Evolutionary conservation across 2,797 vertebrate genomes (phyloP).

Genomic region (Zenarchopterus dispar): DNA sequence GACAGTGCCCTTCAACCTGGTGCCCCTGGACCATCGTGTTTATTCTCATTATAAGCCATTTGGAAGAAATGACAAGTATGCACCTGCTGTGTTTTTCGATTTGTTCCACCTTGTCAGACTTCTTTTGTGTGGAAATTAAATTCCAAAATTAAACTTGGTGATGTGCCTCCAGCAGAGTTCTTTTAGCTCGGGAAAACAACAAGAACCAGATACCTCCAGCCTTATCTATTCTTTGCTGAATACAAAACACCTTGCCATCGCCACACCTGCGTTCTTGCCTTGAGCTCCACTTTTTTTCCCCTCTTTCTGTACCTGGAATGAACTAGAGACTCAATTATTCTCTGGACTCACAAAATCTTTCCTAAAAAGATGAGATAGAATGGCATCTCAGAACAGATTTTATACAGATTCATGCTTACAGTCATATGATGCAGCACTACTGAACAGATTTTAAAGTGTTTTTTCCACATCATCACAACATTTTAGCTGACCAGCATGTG

Average conservation of each 20-base stretch:
- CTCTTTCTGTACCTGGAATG: slow-evolving; percentile 38
- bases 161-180: slow-evolving; percentile 65
- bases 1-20: slow-evolving; percentile 56
- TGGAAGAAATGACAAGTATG: slow-evolving; percentile 69
- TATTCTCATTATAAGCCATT: slow-evolving; percentile 69
- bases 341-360: slow-evolving; percentile 34
- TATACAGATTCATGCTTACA: slow-evolving; percentile 18
- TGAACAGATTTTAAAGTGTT: too few relatives aligned
- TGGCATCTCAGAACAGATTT: slow-evolving; percentile 27
- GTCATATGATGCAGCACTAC: not conserved
- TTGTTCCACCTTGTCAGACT: slow-evolving; percentile 75
- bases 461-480: too few relatives aligned
- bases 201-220: slow-evolving; percentile 56
- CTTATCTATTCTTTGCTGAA: slow-evolving; percentile 58
- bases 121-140: slow-evolving; percentile 83
- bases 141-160: slow-evolving; percentile 80
- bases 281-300: slow-evolving; percentile 38
- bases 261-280: slow-evolving; percentile 57
- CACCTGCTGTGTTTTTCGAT: slow-evolving; percentile 67
- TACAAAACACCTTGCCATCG: slow-evolving; percentile 63
- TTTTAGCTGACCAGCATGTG: too few relatives aligned
- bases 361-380: slow-evolving; percentile 33
- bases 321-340: slow-evolving; percentile 48
- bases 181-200: slow-evolving; percentile 55
- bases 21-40: slow-evolving; percentile 62